Evolutionary conservation across 2,113 vertebrate genomes (phyloP), one percentile per base, ranked within the genome.

Genomic region (Chaenogobius annularis): DNA sequence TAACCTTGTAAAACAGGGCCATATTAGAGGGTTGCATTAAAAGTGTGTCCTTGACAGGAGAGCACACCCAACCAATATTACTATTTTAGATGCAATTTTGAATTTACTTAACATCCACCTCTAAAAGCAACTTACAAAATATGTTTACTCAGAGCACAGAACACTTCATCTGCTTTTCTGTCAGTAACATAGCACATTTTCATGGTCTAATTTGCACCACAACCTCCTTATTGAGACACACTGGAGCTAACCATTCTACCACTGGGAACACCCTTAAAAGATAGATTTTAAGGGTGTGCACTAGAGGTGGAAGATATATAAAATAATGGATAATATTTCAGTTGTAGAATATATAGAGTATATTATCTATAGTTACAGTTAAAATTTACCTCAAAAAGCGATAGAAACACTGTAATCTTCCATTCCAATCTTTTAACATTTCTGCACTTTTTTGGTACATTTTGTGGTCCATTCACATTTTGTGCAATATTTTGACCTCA

Each of bases 11-110:
- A 64, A 44, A 47, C 10, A 35, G 19, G 48, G 20, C n/a, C 37
- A 31, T 37, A 31, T 26, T 19, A 23, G 13, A 20, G 19, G 26
- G 56, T 50, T 0, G 4, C 22, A 43, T 52, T 62, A n/a, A 43
- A 48, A 61, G 55, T 26, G 55, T 58, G 22, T 58, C 22, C 55
- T 58, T 58, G 55, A 26, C 20, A 13, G 55, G 20, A 58, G 20
- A 0, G 55, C 20, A 58, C 12, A 61, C 23, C 58, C 35, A 31
- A 59, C 56, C 56, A 61, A 61, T 61, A 35, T 61, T 61, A 61
- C 58, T 15, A 61, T 61, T 61, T 31, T 61, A 61, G 23, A 35
- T 17, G 26, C 35, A 61, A 61, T 61, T 61, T 61, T 61, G 58
- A 35, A 35, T 35, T 61, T 61, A 31, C 5, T 61, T 61, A 17